Percentiles rank a stretch among this genome's conserved stretches.
Conservation (phyloP, 37 sponge, comb jelly and placozoan genomes). For the Ianthella basta region DNA sequence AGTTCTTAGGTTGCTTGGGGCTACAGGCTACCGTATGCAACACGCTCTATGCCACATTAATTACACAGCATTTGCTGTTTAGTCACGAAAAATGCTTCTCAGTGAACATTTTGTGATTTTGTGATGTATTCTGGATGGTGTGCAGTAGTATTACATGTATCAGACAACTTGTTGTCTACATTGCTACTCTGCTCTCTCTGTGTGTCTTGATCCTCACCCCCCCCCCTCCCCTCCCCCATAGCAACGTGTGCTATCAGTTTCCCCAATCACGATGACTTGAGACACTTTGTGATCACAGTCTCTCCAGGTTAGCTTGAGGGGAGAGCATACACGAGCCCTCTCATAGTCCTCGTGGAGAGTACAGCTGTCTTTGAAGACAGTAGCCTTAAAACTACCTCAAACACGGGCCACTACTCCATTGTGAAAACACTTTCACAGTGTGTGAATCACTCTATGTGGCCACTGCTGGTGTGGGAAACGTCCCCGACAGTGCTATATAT, state of each 20-base stretch:
- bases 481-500: background rate
- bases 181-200: background rate
- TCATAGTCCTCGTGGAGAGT: background rate
- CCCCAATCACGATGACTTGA: slow-evolving; percentile 58
- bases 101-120: too few species aligned
- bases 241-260: slow-evolving; percentile 62
- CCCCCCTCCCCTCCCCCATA: background rate
- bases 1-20: background rate
- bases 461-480: too few species aligned
- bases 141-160: background rate
- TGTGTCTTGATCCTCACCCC: background rate
- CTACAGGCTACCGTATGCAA: too few species aligned
- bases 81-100: too few species aligned
- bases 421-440: too few species aligned
- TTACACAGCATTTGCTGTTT: too few species aligned
- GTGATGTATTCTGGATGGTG: background rate
- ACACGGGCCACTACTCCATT: too few species aligned
- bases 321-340: background rate
- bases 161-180: background rate
- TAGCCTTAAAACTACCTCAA: too few species aligned
- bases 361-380: too few species aligned
- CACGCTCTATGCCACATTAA: too few species aligned
- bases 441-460: too few species aligned
- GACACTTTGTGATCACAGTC: slow-evolving; percentile 47
- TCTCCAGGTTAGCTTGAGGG: slow-evolving; percentile 47